These are phyloP conservation scores for Liparis tanakae DNA, from an alignment of 2,797 vertebrate species.

Conservation along the genomic window DNA sequence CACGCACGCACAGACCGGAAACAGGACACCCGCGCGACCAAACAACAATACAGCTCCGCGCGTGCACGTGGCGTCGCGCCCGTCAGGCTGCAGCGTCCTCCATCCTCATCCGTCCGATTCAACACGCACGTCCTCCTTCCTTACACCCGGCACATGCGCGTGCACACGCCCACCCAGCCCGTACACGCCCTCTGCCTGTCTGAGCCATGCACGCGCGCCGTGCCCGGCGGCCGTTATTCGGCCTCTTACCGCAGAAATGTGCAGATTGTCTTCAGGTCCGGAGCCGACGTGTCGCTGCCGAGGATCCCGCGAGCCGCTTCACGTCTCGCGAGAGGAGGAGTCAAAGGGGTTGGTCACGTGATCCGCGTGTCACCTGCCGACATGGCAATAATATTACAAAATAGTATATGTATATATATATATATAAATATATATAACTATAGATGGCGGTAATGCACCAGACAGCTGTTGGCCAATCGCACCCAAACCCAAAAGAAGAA, in stretches of 20 bases:
- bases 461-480: too few relatives aligned
- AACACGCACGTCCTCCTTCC: conserved; percentile 36
- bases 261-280: conserved; percentile 53
- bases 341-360: conserved; percentile 60
- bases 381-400: too few relatives aligned
- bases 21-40: conserved; percentile 19
- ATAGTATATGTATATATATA: too few relatives aligned
- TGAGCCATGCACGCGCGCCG: conserved; percentile 34
- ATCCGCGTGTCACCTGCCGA: not conserved
- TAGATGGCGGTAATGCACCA: too few relatives aligned
- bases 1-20: conserved; percentile 4
- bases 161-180: not conserved
- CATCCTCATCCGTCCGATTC: conserved; percentile 51
- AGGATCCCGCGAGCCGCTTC: conserved; percentile 60
- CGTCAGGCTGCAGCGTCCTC: conserved; percentile 53
- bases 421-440: too few relatives aligned
- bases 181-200: not conserved
- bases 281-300: conserved; percentile 63
- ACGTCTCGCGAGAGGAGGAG: conserved; percentile 67
- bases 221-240: conserved; percentile 38
- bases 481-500: too few relatives aligned
- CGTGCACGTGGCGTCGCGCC: conserved; percentile 49
- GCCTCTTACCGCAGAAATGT: conserved; percentile 66
- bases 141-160: conserved; percentile 9
- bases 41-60: conserved; percentile 30